Conservation (phyloP, 2,113 vertebrate species). For the Mastomys coucha region DNA sequence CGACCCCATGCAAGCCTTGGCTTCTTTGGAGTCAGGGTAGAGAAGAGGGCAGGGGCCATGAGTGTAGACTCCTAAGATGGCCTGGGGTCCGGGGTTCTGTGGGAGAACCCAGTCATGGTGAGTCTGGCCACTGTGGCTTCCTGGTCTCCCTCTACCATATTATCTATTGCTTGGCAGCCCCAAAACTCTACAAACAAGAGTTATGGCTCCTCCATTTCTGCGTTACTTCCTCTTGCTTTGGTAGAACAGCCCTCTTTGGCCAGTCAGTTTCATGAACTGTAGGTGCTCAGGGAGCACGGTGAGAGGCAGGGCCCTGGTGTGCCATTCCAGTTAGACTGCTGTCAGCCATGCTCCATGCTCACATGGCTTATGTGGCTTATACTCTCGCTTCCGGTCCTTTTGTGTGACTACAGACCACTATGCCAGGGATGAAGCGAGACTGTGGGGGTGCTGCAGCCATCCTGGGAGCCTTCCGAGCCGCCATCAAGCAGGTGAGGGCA, state of each 20-base stretch:
- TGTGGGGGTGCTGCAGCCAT: conserved; percentile 98
- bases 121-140: neutral
- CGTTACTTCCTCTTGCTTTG: neutral
- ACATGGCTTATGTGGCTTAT: neutral
- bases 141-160: neutral
- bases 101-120: neutral
- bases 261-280: neutral
- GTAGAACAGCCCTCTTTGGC: neutral
- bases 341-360: fast-evolving
- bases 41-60: neutral
- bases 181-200: neutral
- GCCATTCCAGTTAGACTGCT: neutral
- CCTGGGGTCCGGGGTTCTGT: neutral
- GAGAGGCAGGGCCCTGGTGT: neutral
- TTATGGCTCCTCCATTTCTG: fast-evolving
- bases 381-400: neutral
- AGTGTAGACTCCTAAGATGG: neutral
- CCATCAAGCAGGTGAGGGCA: conserved; percentile 93
- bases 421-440: conserved; percentile 99
- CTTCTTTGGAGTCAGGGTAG: neutral
- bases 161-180: neutral
- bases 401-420: conserved; percentile 92
- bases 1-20: neutral
- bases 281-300: neutral
- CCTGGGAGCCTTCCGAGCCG: conserved; percentile 96